Conservation (phyloP, 2,113 vertebrate genomes). For the Melanerpes aurifrons region DNA sequence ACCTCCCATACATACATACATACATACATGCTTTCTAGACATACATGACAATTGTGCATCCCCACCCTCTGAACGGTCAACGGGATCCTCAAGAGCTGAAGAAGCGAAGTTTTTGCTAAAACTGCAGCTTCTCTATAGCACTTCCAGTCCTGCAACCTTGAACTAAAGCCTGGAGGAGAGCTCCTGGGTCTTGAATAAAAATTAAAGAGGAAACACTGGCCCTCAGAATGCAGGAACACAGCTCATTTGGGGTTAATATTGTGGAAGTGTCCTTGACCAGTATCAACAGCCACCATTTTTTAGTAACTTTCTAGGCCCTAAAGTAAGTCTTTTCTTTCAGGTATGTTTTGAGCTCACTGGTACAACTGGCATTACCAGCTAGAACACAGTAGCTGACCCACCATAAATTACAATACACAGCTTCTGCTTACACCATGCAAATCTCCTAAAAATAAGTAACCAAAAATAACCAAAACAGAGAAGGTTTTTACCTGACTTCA, state of each 20-base stretch:
- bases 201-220: neutral
- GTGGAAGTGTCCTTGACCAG: neutral
- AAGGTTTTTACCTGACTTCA: neutral
- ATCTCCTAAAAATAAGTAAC: no score
- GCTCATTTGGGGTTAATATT: neutral
- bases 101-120: neutral
- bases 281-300: neutral
- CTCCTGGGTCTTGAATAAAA: neutral
- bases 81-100: neutral
- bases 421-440: neutral
- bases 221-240: neutral
- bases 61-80: neutral
- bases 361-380: neutral
- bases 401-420: neutral
- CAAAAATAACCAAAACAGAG: neutral
- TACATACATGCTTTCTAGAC: neutral
- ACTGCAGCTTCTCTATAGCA: neutral
- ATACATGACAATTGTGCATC: neutral
- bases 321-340: neutral
- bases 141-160: neutral
- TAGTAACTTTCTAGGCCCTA: neutral
- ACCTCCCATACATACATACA: neutral
- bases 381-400: neutral
- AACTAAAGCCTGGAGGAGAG: neutral
- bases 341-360: neutral